Evolutionary conservation across 2,113 vertebrate species (phyloP).

Genomic region (Mus spicilegus): DNA sequence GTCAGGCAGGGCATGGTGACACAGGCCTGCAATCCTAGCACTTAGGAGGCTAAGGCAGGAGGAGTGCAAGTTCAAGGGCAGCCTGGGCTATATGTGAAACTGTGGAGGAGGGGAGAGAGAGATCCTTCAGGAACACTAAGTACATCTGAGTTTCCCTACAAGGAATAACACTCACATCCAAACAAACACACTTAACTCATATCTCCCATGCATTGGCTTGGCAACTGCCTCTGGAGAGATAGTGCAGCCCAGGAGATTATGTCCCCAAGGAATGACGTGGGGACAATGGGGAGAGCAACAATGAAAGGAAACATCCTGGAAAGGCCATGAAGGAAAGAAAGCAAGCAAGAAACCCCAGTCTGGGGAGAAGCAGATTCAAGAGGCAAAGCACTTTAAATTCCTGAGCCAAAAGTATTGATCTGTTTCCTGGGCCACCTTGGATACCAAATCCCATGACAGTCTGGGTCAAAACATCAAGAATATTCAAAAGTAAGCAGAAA

Average conservation of each 20-base stretch:
- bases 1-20: not conserved
- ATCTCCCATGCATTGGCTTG: not conserved
- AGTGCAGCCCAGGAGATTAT: not conserved
- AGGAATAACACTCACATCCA: not conserved
- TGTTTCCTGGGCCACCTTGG: not conserved
- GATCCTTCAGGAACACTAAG: not conserved
- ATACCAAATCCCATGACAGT: not conserved
- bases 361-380: not conserved
- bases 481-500: not conserved
- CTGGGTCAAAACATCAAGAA: not conserved
- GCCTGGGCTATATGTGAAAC: not conserved
- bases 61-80: not conserved
- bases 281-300: not conserved
- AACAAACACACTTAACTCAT: not conserved
- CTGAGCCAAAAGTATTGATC: not conserved
- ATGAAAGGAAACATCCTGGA: not conserved
- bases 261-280: slow-evolving; percentile 50
- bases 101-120: not conserved
- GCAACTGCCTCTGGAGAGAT: slow-evolving; percentile 2
- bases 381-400: not conserved
- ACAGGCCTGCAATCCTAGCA: not conserved
- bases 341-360: not conserved
- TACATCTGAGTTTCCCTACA: not conserved
- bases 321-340: not conserved
- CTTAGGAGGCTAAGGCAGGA: not conserved